Evolutionary conservation across 1,140 invertebrate species (phyloP).

Genomic region (Drosophila sp.): DNA sequence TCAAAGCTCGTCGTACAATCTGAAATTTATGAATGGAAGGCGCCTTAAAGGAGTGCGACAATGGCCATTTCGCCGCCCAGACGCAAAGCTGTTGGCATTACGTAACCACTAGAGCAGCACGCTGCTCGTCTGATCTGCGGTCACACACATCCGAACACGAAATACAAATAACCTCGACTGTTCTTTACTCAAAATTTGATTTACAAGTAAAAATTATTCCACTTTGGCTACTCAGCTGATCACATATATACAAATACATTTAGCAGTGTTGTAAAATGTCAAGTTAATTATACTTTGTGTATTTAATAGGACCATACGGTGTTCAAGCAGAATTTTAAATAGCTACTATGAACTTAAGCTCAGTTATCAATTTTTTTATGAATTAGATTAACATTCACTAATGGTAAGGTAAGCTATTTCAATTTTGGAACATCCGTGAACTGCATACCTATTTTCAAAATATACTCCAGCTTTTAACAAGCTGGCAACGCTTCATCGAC

Average conservation of each 20-base stretch:
- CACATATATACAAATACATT: slow-evolving; percentile 3
- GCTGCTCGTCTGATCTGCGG: slow-evolving; percentile 19
- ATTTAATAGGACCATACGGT: slow-evolving; percentile 1
- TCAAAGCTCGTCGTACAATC: slow-evolving; percentile 29
- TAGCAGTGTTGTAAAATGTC: not conserved
- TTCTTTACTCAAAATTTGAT: slow-evolving; percentile 31
- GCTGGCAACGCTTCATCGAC: slow-evolving; percentile 13
- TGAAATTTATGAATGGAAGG: not conserved
- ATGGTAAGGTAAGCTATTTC: no score
- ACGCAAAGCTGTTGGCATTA: slow-evolving; percentile 43
- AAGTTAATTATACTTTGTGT: no score
- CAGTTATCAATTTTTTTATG: no score
- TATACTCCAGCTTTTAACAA: not conserved
- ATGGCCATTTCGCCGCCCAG: slow-evolving; percentile 7
- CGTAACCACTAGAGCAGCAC: slow-evolving; percentile 44
- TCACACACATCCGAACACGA: slow-evolving; percentile 33
- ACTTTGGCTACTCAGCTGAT: slow-evolving; percentile 31
- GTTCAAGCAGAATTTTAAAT: no score
- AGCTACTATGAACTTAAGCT: no score
- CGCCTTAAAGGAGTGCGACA: not conserved
- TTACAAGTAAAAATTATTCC: slow-evolving; percentile 5
- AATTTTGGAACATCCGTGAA: no score
- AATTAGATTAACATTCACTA: no score
- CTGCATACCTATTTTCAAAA: not conserved
- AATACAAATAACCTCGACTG: slow-evolving; percentile 11